Evolutionary conservation across 2,797 vertebrate genomes (phyloP), one percentile per base, ranked within the genome.

Genomic region (Karalla daura): DNA sequence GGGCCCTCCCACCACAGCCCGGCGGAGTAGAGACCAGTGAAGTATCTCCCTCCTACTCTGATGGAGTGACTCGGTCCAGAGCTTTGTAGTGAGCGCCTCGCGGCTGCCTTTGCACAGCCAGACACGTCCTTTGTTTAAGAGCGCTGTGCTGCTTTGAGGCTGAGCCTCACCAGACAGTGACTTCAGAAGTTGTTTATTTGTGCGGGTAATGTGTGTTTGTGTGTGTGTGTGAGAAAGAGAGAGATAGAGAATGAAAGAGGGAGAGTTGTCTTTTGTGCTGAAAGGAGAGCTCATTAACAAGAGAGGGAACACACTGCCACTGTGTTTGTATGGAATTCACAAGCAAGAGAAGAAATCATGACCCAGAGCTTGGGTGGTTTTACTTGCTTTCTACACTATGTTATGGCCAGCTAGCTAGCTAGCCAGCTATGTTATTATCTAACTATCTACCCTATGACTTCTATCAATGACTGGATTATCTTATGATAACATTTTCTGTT

Each of bases 181-280:
- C 67, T 81, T 63, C 30, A 50, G 65, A 39, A 18, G 7, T 24
- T 13, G 20, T 18, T 25, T 47, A 53, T 39, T 8, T 40, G n/a
- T 45, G n/a, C 20, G 64, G 20, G 40, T 44, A 30, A 54, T 20
- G 40, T 44, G 39, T 13, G 23, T 18, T 25, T 47, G 64, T 39
- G 17, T 47, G 21, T 45, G n/a, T 27, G 64, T 27, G 40, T 44
- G 4, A 8, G 3, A 9, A 30, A 9, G 39, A 20, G 23, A 30
- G 17, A 9, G 30, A 4, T 8, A 53, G 15, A 27, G 39, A 37
- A n/a, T n/a, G n/a, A n/a, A n/a, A n/a, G n/a, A n/a, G n/a, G 51
- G 43, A 27, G 51, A 82, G 74, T 84, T 87, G 69, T 88, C 85
- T 53, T 1, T 70, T 78, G 78, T 86, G 52, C 75, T 85, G 74